Conservation (phyloP, 2,797 vertebrate genomes). For the Parambassis ranga region DNA sequence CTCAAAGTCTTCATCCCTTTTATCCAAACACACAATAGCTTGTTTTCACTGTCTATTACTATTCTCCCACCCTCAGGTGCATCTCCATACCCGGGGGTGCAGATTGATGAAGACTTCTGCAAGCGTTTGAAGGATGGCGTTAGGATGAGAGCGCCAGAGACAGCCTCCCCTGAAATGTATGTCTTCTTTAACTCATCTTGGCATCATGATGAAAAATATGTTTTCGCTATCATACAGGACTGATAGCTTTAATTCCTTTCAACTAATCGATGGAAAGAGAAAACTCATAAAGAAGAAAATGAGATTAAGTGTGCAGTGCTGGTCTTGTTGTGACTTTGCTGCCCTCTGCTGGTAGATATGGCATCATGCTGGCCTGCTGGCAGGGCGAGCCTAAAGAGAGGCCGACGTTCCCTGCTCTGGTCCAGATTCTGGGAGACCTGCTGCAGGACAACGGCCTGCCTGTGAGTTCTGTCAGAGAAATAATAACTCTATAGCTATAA, state of each 20-base stretch:
- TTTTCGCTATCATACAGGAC: not conserved
- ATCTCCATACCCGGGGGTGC: constrained; percentile 96
- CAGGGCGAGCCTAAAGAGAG: constrained; percentile 92
- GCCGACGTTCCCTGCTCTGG: constrained; percentile 90
- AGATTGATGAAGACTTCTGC: constrained; percentile 99
- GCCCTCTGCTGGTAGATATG: constrained; percentile 86
- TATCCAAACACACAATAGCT: not conserved
- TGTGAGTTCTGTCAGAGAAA: constrained; percentile 71
- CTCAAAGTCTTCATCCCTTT: not conserved
- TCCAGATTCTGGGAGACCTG: constrained; percentile 93
- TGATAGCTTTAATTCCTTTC: not conserved
- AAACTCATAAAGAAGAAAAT: not conserved
- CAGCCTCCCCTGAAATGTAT: constrained; percentile 95
- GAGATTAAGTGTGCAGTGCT: not conserved
- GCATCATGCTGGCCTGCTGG: constrained; percentile 98
- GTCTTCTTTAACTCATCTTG: constrained; percentile 17
- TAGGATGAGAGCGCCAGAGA: constrained; percentile 95
- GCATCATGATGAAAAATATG: not conserved
- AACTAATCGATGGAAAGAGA: not conserved
- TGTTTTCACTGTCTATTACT: not conserved
- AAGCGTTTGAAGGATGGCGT: constrained; percentile 92
- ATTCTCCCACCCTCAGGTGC: constrained; percentile 81
- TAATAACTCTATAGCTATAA: no score
- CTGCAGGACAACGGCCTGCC: constrained; percentile 90
- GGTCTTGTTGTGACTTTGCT: constrained; percentile 38